Evolutionary conservation across 2,797 vertebrate genomes (phyloP).

Genomic region (Sebastes taczanowskii): DNA sequence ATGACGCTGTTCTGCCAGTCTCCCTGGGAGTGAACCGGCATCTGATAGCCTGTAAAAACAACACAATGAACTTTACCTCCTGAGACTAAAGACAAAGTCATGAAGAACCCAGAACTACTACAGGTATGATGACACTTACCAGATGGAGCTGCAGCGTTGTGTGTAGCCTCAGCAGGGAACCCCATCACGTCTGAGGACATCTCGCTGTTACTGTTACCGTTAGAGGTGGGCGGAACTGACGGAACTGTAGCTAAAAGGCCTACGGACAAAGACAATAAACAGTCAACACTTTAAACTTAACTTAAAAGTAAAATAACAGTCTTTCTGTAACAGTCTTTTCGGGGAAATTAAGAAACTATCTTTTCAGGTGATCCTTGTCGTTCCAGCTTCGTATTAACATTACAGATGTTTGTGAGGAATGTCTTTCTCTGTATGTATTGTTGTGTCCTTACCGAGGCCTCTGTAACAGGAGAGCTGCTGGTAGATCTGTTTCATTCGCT

Average conservation of each 20-base stretch:
- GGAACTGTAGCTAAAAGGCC: slow-evolving; percentile 95
- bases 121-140: slow-evolving; percentile 66
- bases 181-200: slow-evolving; percentile 80
- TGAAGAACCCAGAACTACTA: not conserved
- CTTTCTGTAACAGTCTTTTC: not conserved
- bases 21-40: slow-evolving; percentile 64
- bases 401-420: not conserved
- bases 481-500: slow-evolving; percentile 98
- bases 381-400: not conserved
- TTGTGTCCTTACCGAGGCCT: slow-evolving; percentile 87
- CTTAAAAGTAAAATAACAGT: not conserved
- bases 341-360: not conserved
- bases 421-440: accelerated
- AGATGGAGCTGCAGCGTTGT: slow-evolving; percentile 74
- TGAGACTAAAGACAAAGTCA: not conserved
- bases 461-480: slow-evolving; percentile 89
- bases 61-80: not conserved
- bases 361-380: not conserved
- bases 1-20: slow-evolving; percentile 78
- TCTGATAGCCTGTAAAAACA: slow-evolving; percentile 71
- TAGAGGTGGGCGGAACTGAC: slow-evolving; percentile 80
- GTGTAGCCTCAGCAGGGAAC: slow-evolving; percentile 82
- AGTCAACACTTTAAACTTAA: not conserved
- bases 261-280: slow-evolving; percentile 53
- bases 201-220: slow-evolving; percentile 60